Base-by-base conservation (phyloP, 2,888 invertebrate species). In the Volucella inflata region DNA sequence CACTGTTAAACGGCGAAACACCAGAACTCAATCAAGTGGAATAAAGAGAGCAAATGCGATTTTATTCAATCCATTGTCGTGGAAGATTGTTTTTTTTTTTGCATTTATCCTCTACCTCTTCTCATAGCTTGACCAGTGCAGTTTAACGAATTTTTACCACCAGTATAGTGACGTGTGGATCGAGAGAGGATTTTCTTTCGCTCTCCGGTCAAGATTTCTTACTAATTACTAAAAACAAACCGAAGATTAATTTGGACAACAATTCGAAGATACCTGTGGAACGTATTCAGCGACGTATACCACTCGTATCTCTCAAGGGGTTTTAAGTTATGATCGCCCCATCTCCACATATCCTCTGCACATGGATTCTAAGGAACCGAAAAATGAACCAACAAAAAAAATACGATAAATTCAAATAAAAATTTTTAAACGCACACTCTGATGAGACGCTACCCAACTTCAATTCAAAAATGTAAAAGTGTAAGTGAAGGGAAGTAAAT, bases 401-500 rank as follows among this genome's bases (percentile, higher is more conserved):
- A 78, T 21, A 30, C 30, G 30, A 30, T 30, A 30, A 30, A 30
- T 30, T 30, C 30, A 76, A 85, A 76, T 68, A 67, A 76, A 59
- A 64, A 74, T 72, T 85, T 85, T 67, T 81, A 85, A 76, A 71
- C 76, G 68, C 85, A 75, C 76, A 72, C 76, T 71, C 75, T 40
- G 40, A 53, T 16, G n/a, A 50, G 64, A 60, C 17, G 44, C 48
- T 44, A 48, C 11, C 36, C 21, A 60, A 16, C 30, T 42, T 9
- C 55, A 51, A 50, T 2, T n/a, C 1, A 57, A 51, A 75, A 60
- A 44, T 81, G 81, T 48, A 55, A 67, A 68, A 76, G 85, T 85
- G 64, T 81, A 68, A 50, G 81, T 81, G 76, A 85, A 85, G 85
- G 80, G 85, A 85, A 85, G 85, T 85, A 85, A 85, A 85, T 85